Evolutionary conservation across 2,888 invertebrate genomes (phyloP).

Genomic region (Pedicia rivosa): DNA sequence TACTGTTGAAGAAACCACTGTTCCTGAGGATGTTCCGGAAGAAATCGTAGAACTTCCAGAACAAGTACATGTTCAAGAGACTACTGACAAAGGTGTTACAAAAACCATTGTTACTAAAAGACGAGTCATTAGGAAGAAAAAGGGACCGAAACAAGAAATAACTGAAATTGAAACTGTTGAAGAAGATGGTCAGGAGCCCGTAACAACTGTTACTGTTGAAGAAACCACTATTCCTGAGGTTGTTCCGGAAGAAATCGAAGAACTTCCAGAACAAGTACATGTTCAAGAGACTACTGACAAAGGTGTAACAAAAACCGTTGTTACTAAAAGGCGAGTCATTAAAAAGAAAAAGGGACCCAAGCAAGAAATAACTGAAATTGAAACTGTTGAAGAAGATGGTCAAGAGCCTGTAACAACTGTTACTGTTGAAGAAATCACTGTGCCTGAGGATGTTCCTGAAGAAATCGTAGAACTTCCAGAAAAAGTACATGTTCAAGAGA

Average conservation of each 20-base stretch:
- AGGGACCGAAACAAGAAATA: constrained; percentile 23
- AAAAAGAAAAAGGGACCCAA: constrained; percentile 19
- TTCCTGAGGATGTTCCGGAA: constrained; percentile 15
- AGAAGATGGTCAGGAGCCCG: constrained; percentile 23
- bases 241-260: constrained; percentile 12
- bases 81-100: constrained; percentile 13
- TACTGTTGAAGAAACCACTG: constrained; percentile 16
- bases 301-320: constrained; percentile 18
- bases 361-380: constrained; percentile 17
- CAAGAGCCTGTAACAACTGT: constrained; percentile 14
- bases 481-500: constrained; percentile 5
- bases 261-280: constrained; percentile 9
- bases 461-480: constrained; percentile 24
- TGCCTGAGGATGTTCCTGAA: constrained; percentile 9
- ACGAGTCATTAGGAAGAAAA: constrained; percentile 17
- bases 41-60: constrained; percentile 12
- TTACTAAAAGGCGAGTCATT: constrained; percentile 18
- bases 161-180: constrained; percentile 19
- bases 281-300: constrained; percentile 23
- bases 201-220: constrained; percentile 23
- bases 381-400: constrained; percentile 21
- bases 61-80: constrained; percentile 5
- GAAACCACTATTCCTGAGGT: constrained; percentile 19
- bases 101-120: constrained; percentile 16
- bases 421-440: constrained; percentile 5